A percentile compares a stretch with the other conserved stretches of the same genome.
phyloP scores from a whole-genome alignment of 2,888 invertebrate genomes.

The Drosophila affinis region DNA sequence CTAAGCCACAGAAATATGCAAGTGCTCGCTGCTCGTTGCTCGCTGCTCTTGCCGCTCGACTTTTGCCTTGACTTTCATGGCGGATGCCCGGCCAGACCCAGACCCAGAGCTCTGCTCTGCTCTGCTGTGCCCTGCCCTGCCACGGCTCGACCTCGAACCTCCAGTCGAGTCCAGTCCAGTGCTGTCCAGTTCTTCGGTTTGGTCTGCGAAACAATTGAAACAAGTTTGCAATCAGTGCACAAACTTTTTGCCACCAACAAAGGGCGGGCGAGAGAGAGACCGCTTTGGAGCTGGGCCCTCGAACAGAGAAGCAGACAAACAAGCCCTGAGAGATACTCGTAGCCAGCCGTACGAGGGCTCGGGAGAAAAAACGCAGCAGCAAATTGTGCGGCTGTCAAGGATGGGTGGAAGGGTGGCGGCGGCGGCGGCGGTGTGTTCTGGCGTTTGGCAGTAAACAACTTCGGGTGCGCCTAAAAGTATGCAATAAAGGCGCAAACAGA shows the following conservation, averaged over 20 bases:
- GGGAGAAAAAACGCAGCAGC: slow-evolving; percentile 53
- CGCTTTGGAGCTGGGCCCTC: slow-evolving; percentile 33
- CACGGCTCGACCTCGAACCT: slow-evolving; percentile 16
- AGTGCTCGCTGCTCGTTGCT: slow-evolving; percentile 33
- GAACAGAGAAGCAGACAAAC: slow-evolving; percentile 38
- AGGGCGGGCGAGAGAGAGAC: slow-evolving; percentile 6
- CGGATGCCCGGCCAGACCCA: slow-evolving; percentile 17
- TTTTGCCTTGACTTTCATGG: slow-evolving; percentile 62
- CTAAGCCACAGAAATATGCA: slow-evolving; percentile 74
- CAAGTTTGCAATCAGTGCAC: slow-evolving; percentile 76
- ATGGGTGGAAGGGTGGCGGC: slow-evolving; percentile 29
- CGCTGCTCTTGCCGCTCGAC: slow-evolving; percentile 32
- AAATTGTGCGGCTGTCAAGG: slow-evolving; percentile 68
- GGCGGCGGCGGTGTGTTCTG: slow-evolving; percentile 1
- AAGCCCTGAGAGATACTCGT: slow-evolving; percentile 54
- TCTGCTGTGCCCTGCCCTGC: slow-evolving; percentile 10
- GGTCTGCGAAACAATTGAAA: slow-evolving; percentile 71
- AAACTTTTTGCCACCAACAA: slow-evolving; percentile 63
- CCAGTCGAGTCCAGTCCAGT: neutral
- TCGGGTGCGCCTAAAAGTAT: slow-evolving; percentile 63
- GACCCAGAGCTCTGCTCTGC: neutral
- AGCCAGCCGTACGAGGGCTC: neutral
- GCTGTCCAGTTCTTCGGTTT: slow-evolving; percentile 36
- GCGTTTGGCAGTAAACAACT: slow-evolving; percentile 66
- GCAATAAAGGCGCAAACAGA: slow-evolving; percentile 46